Evolutionary conservation across 2,113 vertebrate species (phyloP).

Genomic region (Macrotis lagotis): DNA sequence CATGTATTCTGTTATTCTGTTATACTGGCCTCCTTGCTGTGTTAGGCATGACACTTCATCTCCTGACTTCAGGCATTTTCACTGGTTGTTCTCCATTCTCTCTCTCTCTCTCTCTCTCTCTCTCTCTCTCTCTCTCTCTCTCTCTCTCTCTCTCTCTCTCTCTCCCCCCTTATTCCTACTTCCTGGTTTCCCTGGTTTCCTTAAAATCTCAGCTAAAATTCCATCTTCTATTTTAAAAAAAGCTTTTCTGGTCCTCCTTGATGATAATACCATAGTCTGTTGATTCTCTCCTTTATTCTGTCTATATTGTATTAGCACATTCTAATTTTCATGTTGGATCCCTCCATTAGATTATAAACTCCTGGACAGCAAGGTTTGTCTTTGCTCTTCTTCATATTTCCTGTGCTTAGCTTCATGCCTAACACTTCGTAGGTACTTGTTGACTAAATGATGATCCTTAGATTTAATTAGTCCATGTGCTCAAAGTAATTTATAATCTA

Average conservation of each 20-base stretch:
- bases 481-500: neutral
- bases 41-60: neutral
- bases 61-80: neutral
- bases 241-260: neutral
- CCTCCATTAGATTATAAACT: neutral
- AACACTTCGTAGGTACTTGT: neutral
- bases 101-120: too few relatives aligned
- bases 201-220: neutral
- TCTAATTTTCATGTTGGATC: neutral
- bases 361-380: neutral
- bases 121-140: too few relatives aligned
- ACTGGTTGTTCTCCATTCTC: neutral
- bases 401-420: neutral
- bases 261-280: neutral
- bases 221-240: neutral
- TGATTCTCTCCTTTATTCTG: neutral
- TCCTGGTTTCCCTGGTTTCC: neutral
- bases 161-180: neutral
- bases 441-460: neutral
- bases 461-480: neutral
- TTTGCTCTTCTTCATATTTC: neutral
- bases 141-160: too few relatives aligned
- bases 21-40: neutral
- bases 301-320: neutral
- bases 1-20: neutral